These are phyloP conservation scores for Drosophila ustulata DNA, from an alignment of 2,888 invertebrate species.

Conservation along the genomic window DNA sequence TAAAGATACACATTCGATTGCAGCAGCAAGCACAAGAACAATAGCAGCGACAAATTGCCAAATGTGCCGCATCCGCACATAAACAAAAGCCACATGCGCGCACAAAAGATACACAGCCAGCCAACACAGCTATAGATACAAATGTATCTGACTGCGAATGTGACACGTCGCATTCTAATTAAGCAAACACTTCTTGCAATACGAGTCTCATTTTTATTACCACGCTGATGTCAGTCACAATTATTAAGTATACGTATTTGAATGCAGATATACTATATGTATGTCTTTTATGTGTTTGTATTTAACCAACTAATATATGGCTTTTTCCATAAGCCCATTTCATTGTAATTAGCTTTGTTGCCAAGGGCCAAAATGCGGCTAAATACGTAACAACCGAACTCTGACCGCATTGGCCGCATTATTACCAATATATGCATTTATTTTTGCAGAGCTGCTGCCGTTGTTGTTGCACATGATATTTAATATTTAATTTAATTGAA, in stretches of 20 bases:
- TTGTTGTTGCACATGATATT: conserved; percentile 20
- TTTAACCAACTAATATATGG: not conserved
- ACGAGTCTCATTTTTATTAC: conserved; percentile 20
- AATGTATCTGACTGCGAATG: conserved; percentile 38
- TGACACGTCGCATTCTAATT: conserved; percentile 54
- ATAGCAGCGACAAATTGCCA: conserved; percentile 52
- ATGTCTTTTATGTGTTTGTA: not conserved
- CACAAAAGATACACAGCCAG: conserved; percentile 16
- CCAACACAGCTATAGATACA: conserved; percentile 28
- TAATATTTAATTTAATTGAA: conserved; percentile 30
- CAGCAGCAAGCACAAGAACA: conserved; percentile 51
- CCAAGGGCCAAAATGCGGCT: conserved; percentile 10
- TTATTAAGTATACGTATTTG: conserved; percentile 28
- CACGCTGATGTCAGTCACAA: conserved; percentile 22
- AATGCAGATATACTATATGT: not conserved
- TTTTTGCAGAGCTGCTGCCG: conserved; percentile 10
- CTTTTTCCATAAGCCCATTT: conserved; percentile 22
- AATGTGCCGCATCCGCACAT: conserved; percentile 34
- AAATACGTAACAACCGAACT: conserved; percentile 1
- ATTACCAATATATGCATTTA: conserved; percentile 7
- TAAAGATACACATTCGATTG: conserved; percentile 61
- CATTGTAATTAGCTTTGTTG: conserved; percentile 37
- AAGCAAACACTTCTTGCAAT: conserved; percentile 31
- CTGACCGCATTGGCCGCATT: conserved; percentile 25
- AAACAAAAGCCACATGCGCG: conserved; percentile 20